Percentiles rank a stretch among this genome's conserved stretches.
Evolutionary conservation across 2,888 invertebrate species (phyloP).

Genomic region (Callosobruchus maculatus): DNA sequence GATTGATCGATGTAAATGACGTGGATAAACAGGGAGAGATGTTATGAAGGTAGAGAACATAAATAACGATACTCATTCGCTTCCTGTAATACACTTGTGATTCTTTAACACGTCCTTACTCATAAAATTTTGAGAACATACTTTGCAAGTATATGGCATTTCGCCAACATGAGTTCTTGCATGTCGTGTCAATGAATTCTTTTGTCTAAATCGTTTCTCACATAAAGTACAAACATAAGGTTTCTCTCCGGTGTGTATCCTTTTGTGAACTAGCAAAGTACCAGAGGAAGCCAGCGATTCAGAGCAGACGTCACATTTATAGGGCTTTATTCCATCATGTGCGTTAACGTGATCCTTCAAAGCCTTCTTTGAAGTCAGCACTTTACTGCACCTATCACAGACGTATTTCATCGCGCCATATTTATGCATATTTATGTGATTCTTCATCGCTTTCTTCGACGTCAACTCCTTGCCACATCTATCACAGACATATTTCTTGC

Average conservation of each 20-base stretch:
- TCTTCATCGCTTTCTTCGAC: neutral
- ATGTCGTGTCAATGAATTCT: constrained; percentile 42
- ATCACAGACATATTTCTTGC: neutral
- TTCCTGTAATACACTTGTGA: neutral
- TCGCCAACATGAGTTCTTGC: neutral
- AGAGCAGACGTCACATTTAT: constrained; percentile 39
- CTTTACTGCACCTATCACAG: neutral
- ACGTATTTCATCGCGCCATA: neutral
- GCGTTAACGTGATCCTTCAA: neutral
- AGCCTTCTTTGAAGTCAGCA: neutral
- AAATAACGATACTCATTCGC: too few relatives aligned
- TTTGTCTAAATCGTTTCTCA: constrained; percentile 54
- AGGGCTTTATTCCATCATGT: constrained; percentile 39
- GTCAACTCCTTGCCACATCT: neutral
- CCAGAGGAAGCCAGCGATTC: constrained; percentile 54
- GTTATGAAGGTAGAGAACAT: too few relatives aligned
- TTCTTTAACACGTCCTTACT: neutral
- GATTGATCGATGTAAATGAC: too few relatives aligned
- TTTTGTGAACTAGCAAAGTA: constrained; percentile 33
- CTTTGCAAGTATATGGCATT: neutral
- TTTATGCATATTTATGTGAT: neutral
- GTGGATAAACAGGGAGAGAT: too few relatives aligned
- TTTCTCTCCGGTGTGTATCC: constrained; percentile 37
- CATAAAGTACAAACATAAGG: constrained; percentile 34
- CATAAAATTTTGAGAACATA: neutral